Percentiles rank a stretch among this genome's conserved stretches.
These are phyloP conservation scores for Bucorvus abyssinicus DNA, from an alignment of 2,797 vertebrate species.

Conservation along the genomic window DNA sequence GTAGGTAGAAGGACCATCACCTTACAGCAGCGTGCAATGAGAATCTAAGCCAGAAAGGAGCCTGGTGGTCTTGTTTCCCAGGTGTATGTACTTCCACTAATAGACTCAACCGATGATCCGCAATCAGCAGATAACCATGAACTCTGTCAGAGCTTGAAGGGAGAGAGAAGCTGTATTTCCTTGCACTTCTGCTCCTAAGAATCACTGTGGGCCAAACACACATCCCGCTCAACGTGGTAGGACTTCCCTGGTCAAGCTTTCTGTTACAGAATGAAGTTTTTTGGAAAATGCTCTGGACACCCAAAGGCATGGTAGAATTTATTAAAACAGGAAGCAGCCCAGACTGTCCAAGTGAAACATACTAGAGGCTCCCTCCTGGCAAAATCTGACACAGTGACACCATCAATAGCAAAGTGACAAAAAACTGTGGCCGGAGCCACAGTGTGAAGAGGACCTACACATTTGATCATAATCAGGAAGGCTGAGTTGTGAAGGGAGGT, in stretches of 20 bases:
- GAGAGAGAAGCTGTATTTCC: not conserved
- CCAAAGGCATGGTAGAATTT: not conserved
- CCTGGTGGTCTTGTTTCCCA: not conserved
- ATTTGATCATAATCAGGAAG: not conserved
- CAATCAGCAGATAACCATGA: not conserved
- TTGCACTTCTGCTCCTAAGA: not conserved
- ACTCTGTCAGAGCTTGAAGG: not conserved
- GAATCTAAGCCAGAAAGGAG: not conserved
- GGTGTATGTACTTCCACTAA: not conserved
- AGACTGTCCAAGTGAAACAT: not conserved
- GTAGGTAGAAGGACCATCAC: not conserved
- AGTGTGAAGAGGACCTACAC: not conserved
- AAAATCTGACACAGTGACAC: not conserved
- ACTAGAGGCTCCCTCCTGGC: not conserved
- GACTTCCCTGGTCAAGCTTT: not conserved
- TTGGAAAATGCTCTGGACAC: not conserved
- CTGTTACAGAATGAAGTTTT: not conserved
- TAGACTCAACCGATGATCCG: not conserved
- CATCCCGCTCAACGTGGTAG: not conserved
- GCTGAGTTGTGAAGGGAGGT: not conserved
- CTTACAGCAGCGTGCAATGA: accelerated
- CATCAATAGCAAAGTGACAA: not conserved
- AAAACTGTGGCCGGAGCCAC: accelerated
- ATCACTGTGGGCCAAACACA: not conserved
- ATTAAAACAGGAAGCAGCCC: not conserved